Conservation (phyloP, 2,888 invertebrate genomes). For the Selenia dentaria region DNA sequence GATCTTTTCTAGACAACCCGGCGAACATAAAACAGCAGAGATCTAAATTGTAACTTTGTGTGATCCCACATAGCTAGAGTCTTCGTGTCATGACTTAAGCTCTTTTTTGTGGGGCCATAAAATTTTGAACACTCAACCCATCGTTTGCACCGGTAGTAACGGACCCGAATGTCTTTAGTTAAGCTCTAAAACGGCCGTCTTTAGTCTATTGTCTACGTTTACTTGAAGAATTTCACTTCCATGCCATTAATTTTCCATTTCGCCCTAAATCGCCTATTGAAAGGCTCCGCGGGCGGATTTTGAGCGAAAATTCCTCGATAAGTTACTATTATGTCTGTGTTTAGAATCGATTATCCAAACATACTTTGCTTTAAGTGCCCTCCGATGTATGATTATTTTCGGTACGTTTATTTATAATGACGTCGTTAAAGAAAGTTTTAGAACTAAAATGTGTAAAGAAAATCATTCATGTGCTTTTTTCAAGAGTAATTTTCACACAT, state of each 20-base stretch:
- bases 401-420: slow-evolving; percentile 19
- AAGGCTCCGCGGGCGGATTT: slow-evolving; percentile 54
- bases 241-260: slow-evolving; percentile 76
- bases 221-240: slow-evolving; percentile 71
- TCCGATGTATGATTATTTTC: slow-evolving; percentile 7
- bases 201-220: slow-evolving; percentile 63
- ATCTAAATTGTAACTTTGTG: slow-evolving; percentile 39
- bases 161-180: slow-evolving; percentile 45
- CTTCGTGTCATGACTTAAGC: slow-evolving; percentile 16
- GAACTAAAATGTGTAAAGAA: neutral
- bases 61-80: slow-evolving; percentile 25
- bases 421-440: slow-evolving; percentile 1
- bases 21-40: neutral
- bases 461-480: no score
- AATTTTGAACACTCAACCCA: slow-evolving; percentile 21
- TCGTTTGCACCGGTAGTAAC: slow-evolving; percentile 40
- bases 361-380: slow-evolving; percentile 40
- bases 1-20: no score
- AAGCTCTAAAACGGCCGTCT: slow-evolving; percentile 50
- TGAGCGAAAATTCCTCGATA: slow-evolving; percentile 57
- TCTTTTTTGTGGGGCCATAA: slow-evolving; percentile 16
- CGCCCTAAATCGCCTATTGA: slow-evolving; percentile 67
- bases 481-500: no score
- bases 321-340: slow-evolving; percentile 54
- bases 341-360: slow-evolving; percentile 46